These are phyloP conservation scores for Gryon sp. DNA, from an alignment of 1,140 invertebrate genomes.

Conservation along the genomic window DNA sequence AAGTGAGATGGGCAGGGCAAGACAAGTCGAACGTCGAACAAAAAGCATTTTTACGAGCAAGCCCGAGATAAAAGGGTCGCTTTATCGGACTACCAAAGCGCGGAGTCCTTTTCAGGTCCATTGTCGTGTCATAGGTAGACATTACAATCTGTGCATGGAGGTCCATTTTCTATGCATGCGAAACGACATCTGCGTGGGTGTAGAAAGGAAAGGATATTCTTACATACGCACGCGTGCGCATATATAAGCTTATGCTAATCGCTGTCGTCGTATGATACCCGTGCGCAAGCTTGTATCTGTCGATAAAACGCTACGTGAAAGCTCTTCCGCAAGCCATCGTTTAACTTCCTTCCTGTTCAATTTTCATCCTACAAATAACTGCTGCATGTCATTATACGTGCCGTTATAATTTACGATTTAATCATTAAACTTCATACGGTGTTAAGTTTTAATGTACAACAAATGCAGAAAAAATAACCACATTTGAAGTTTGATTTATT, in stretches of 20 bases:
- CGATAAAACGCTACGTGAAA: slow-evolving; percentile 64
- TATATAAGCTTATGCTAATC: slow-evolving; percentile 70
- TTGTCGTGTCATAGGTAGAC: slow-evolving; percentile 63
- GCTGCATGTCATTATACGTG: slow-evolving; percentile 39
- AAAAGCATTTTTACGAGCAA: slow-evolving; percentile 63
- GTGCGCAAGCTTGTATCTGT: slow-evolving; percentile 64
- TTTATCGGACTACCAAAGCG: slow-evolving; percentile 67
- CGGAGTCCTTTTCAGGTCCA: slow-evolving; percentile 62
- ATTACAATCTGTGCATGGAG: slow-evolving; percentile 66
- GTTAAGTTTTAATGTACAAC: slow-evolving; percentile 30
- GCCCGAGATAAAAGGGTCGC: slow-evolving; percentile 66
- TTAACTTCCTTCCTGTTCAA: slow-evolving; percentile 60
- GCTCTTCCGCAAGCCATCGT: slow-evolving; percentile 59
- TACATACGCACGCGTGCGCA: slow-evolving; percentile 61
- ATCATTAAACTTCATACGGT: slow-evolving; percentile 21
- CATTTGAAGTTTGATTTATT: too few species aligned
- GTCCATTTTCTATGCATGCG: slow-evolving; percentile 67
- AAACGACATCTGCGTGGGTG: slow-evolving; percentile 66
- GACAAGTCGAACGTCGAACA: slow-evolving; percentile 40
- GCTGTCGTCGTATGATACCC: slow-evolving; percentile 66
- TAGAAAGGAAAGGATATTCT: slow-evolving; percentile 65
- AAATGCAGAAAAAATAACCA: too few species aligned
- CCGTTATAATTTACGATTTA: slow-evolving; percentile 30
- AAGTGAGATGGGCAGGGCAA: slow-evolving; percentile 54
- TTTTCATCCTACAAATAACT: slow-evolving; percentile 49